Evolutionary conservation across 2,888 invertebrate genomes (phyloP), one percentile per base, ranked within the genome.

Genomic region (Zeuzera pyrina): DNA sequence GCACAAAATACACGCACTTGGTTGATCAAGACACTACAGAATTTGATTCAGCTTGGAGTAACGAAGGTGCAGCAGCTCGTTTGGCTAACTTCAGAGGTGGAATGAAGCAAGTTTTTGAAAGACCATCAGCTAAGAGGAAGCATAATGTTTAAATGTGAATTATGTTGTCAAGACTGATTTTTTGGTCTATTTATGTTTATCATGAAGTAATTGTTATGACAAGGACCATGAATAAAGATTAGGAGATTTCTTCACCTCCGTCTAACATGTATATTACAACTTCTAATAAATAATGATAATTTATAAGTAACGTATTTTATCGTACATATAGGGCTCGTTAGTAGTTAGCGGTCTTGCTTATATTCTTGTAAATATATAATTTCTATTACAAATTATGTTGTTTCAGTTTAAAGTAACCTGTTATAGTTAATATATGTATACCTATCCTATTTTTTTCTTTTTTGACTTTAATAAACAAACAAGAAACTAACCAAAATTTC

Each of bases 1-100:
- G 99, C 31, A 98, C 99, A 0, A 99, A 99, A 63, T 99, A 99
- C 76, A 99, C 99, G 0, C 99, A 99, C 79, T 85, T 99, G 58
- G 98, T 99, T 0, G 98, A 98, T 73, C 99, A 99, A 70, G 99
- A 99, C 62, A 99, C 98, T 0, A 99, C 99, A 0, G 94, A 95
- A 59, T 97, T 97, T 56, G 97, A 98, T 63, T 97, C 97, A 0
- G 96, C 98, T 0, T 99, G 99, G 99, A 92, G 93, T 38, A 91
- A 92, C 6, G 97, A 98, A 57, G 94, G 95, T 0, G 47, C 71
- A 0, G 72, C 74, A 0, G 62, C 78, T 0, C 45, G 76, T 4
- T 45, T 77, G 1, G 56, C 69, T 22, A 91, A 91, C 60, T 92
- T 93, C 65, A 92, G 97, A 1, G 98, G 96, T 8, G 98, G 97